Evolutionary conservation across 2,797 vertebrate genomes (phyloP).

Genomic region (Petrocephalus sullivani): DNA sequence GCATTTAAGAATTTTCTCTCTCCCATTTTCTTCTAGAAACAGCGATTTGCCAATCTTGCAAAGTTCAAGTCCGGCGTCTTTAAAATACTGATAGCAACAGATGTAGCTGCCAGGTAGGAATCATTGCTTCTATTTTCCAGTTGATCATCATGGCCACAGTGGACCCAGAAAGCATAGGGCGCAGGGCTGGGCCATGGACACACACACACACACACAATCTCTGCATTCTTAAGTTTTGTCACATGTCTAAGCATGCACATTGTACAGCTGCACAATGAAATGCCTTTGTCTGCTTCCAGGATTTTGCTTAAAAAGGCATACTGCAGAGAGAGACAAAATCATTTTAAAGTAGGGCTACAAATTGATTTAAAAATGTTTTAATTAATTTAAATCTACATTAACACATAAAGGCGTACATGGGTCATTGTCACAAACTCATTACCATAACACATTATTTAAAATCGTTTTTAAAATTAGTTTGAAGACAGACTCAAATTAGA

Average conservation of each 20-base stretch:
- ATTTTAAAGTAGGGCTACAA: too few species aligned
- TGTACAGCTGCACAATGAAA: neutral
- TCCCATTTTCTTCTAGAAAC: constrained; percentile 59
- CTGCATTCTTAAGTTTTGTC: neutral
- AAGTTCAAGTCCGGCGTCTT: constrained; percentile 95
- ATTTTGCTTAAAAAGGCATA: too few species aligned
- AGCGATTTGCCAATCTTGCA: constrained; percentile 85
- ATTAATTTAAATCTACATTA: too few species aligned
- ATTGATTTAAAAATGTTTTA: too few species aligned
- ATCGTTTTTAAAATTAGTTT: too few species aligned
- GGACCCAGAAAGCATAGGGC: neutral
- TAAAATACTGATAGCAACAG: constrained; percentile 90
- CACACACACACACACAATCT: neutral
- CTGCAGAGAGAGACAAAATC: too few species aligned
- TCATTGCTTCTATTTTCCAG: neutral
- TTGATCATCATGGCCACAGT: neutral
- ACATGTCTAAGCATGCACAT: neutral
- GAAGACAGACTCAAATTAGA: too few species aligned
- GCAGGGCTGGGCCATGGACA: neutral
- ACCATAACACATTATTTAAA: too few species aligned
- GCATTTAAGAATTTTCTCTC: neutral
- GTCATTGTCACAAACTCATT: too few species aligned
- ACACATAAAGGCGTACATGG: too few species aligned
- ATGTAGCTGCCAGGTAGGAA: constrained; percentile 83
- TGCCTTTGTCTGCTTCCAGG: neutral